These are phyloP conservation scores for Holothuria scabra DNA, from an alignment of 53 echinoderm and acorn worm genomes.

Conservation along the genomic window DNA sequence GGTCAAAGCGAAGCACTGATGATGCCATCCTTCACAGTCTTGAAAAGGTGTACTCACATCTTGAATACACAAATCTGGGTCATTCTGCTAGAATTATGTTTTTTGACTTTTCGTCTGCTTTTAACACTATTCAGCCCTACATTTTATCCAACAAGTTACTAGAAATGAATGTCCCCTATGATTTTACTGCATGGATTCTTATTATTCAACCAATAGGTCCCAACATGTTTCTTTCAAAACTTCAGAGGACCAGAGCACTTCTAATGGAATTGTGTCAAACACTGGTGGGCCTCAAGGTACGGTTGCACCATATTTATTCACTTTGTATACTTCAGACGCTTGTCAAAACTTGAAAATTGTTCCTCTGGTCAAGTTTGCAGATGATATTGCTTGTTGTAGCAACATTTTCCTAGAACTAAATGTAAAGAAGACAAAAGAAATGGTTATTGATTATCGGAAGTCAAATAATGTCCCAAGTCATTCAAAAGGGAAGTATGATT, in stretches of 20 bases:
- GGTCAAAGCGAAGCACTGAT: conserved; percentile 32
- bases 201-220: too few species aligned
- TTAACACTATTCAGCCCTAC: too few species aligned
- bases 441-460: conserved; percentile 2
- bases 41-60: conserved; percentile 46
- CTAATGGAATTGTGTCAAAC: not conserved
- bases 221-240: too few species aligned
- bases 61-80: conserved; percentile 25
- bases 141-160: too few species aligned
- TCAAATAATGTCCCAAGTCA: not conserved
- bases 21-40: conserved; percentile 41
- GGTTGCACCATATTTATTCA: conserved; percentile 3
- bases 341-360: not conserved
- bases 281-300: conserved; percentile 28
- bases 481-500: not conserved
- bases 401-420: not conserved
- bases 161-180: too few species aligned
- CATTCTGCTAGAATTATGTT: conserved; percentile 28
- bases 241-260: not conserved
- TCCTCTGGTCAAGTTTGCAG: conserved; percentile 25
- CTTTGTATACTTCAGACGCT: too few species aligned
- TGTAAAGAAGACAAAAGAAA: conserved; percentile 4
- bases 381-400: not conserved
- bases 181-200: too few species aligned
- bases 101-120: too few species aligned